phyloP scores from a whole-genome alignment of 1,140 invertebrate genomes.

The Psilanteris sp. region DNA sequence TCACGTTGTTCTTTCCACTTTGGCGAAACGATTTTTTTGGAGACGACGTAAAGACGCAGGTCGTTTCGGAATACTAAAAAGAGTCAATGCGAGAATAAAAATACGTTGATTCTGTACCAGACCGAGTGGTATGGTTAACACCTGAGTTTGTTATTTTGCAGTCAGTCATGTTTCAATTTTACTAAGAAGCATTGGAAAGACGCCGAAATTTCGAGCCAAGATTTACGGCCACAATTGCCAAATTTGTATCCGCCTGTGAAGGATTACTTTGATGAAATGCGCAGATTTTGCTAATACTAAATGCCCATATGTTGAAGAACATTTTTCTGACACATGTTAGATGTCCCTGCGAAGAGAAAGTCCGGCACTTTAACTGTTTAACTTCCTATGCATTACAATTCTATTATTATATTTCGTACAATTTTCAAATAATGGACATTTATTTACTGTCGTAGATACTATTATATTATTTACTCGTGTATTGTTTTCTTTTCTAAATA shows the following conservation, averaged over 20 bases:
- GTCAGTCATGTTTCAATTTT: slow-evolving; percentile 8
- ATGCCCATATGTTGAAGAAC: slow-evolving; percentile 10
- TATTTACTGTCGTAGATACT: no score
- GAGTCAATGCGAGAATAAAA: slow-evolving; percentile 22
- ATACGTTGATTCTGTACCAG: slow-evolving; percentile 43
- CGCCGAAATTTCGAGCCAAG: slow-evolving; percentile 19
- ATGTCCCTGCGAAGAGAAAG: background rate
- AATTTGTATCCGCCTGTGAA: slow-evolving; percentile 33
- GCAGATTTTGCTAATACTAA: slow-evolving; percentile 38
- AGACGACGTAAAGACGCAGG: slow-evolving; percentile 15
- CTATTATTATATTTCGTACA: no score
- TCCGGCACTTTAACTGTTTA: slow-evolving; percentile 14
- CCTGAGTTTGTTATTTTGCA: slow-evolving; percentile 51
- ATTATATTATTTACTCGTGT: no score
- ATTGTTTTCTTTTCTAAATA: no score
- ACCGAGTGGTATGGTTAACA: slow-evolving; percentile 39
- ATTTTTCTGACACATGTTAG: slow-evolving; percentile 28
- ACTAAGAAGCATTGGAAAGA: no score
- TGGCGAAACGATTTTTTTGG: slow-evolving; percentile 31
- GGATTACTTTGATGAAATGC: slow-evolving; percentile 20
- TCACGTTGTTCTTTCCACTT: slow-evolving; percentile 26
- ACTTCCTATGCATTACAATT: slow-evolving; percentile 13
- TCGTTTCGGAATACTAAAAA: slow-evolving; percentile 44
- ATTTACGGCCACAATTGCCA: slow-evolving; percentile 41
- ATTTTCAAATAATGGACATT: no score